Base-by-base conservation (phyloP, 1,140 invertebrate genomes). In the Cephus cinctus region DNA sequence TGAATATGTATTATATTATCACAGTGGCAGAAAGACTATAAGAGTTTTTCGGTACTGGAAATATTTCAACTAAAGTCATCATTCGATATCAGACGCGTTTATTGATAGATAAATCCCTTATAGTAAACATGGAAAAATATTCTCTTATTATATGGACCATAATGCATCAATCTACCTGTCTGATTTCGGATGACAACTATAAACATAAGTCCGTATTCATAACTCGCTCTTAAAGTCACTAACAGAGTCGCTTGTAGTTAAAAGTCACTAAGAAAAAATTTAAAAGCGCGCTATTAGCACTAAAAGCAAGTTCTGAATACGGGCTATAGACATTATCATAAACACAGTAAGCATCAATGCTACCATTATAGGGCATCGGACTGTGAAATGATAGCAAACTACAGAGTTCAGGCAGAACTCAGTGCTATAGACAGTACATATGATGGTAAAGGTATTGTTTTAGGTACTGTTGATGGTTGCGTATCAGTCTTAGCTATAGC, bases 1-100 rank as follows among this genome's bases (percentile, higher is more conserved):
- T 61, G 87, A 95, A 57, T 97, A 98, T 61, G 94, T 98, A 4
- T 80, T 98, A 2, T 99, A 98, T 70, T 98, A 98, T 61, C 95
- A 98, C 67, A 94, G 92, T 56, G 92, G 92, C 5, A 85, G 89
- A 52, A 92, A 96, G 76, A 98, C 94, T 5, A 81, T 98, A 35
- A 80, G 93, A 47, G 87, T 96, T 5, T 98, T 97, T 71, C 86
- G 87, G 88, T 88, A 74, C 65, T 43, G 9, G 12, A 38, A 19
- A 49, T 3, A 20, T 15, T n/a, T 16, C 8, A 20, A 44, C 12
- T 8, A 14, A 21, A 36, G 14, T 11, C 11, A 30, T 1, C 16
- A 5, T 38, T 5, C 35, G 16, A 14, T 12, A 12, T 9, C 11
- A 38, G 11, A 12, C 2, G 35, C 4, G 11, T 9, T 38, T 9